These are phyloP conservation scores for Yasuhikotakia modesta DNA, from an alignment of 2,797 vertebrate species.

Conservation along the genomic window DNA sequence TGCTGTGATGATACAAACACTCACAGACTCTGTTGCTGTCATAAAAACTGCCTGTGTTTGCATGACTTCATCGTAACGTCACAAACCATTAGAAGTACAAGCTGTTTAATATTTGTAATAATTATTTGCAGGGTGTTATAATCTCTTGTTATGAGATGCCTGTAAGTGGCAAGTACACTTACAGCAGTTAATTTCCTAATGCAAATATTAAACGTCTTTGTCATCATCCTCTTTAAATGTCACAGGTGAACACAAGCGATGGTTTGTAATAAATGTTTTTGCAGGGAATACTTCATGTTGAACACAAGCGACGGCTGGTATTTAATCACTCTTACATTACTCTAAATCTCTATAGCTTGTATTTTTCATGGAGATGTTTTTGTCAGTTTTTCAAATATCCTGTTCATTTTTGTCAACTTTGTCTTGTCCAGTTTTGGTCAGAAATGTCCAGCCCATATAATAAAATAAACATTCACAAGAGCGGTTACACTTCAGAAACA, in stretches of 20 bases:
- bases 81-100: not conserved
- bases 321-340: not conserved
- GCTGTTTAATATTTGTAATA: slow-evolving; percentile 11
- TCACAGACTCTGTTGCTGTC: slow-evolving; percentile 4
- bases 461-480: not conserved
- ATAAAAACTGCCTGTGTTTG: slow-evolving; percentile 18
- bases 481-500: not conserved
- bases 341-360: too few species aligned
- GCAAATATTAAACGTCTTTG: slow-evolving; percentile 3
- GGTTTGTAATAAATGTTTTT: not conserved
- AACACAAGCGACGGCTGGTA: not conserved
- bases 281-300: not conserved
- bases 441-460: not conserved
- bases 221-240: not conserved
- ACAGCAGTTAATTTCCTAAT: not conserved
- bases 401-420: too few species aligned
- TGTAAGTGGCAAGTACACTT: not conserved
- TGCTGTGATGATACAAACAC: slow-evolving; percentile 40
- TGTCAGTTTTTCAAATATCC: too few species aligned
- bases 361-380: too few species aligned
- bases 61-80: slow-evolving; percentile 4
- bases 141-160: not conserved
- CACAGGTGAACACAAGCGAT: not conserved
- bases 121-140: too few species aligned
- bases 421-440: not conserved